phyloP scores from a whole-genome alignment of 2,888 invertebrate genomes.

The Thymelicus lineola region DNA sequence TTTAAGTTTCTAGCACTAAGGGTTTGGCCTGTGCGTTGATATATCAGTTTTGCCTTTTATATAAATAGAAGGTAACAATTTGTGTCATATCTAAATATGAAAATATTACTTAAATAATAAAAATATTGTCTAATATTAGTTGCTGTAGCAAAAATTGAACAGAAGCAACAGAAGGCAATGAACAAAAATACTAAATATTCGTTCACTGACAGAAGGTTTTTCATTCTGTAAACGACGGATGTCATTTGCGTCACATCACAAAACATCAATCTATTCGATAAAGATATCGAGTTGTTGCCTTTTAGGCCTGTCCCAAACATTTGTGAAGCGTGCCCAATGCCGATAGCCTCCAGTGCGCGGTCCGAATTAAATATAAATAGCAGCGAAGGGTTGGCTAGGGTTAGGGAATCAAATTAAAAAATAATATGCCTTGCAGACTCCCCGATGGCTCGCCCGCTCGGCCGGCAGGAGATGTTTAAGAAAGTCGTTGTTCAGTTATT shows the following conservation, averaged over 20 bases:
- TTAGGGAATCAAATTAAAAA: slow-evolving; percentile 67
- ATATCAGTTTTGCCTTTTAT: too few species aligned
- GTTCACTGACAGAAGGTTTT: too few species aligned
- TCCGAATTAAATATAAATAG: slow-evolving; percentile 73
- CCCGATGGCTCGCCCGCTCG: slow-evolving; percentile 6
- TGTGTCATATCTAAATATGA: too few species aligned
- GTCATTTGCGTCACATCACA: not conserved
- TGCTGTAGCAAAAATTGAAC: too few species aligned
- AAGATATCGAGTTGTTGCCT: slow-evolving; percentile 9
- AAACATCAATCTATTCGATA: not conserved
- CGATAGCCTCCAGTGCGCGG: slow-evolving; percentile 51
- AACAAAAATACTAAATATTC: too few species aligned
- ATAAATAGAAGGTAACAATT: too few species aligned
- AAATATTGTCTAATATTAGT: too few species aligned
- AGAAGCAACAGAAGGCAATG: too few species aligned
- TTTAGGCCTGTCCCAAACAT: slow-evolving; percentile 38
- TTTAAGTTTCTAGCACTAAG: too few species aligned
- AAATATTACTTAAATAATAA: too few species aligned
- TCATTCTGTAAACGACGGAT: not conserved
- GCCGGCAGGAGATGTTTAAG: slow-evolving; percentile 3
- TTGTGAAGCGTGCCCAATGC: slow-evolving; percentile 41
- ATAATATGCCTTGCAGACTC: slow-evolving; percentile 53
- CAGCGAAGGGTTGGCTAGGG: slow-evolving; percentile 57
- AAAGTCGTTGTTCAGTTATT: slow-evolving; percentile 21
- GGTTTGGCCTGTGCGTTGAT: too few species aligned